Evolutionary conservation across 2,888 invertebrate genomes (phyloP), one percentile per base, ranked within the genome.

Genomic region (Caenorhabditis imperialis): DNA sequence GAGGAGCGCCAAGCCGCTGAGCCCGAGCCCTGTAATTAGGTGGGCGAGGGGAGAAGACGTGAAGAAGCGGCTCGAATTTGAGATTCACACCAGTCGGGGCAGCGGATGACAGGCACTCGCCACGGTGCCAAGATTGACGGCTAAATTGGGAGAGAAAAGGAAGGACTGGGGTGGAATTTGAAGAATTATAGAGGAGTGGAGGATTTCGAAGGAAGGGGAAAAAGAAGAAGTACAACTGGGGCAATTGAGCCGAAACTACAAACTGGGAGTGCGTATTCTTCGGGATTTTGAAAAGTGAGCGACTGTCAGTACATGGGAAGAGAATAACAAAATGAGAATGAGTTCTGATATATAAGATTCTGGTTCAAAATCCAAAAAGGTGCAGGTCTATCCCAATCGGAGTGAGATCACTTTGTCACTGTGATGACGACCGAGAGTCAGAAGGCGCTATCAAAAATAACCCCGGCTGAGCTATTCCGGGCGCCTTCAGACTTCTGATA

Each of bases 11-110:
- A 22, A 40, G 35, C 38, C 27, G 14, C n/a, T 12, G 38, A 55
- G 30, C 20, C 18, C 3, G 14, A 25, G 23, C 44, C 51, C 67
- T 71, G 71, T 62, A 71, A 71, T 71, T 71, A 71, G 71, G 70
- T 48, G 33, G 47, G 50, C 27, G 37, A 33, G 23, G 16, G 40
- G 18, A 50, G 20, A 20, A 30, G 22, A 18, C n/a, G 14, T 23
- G 25, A 12, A 6, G 47, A 23, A 6, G 5, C 16, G 18, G 16
- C 38, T 51, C 40, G 57, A 51, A 58, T 40, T 38, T 18, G 57
- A 42, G 37, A 18, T 38, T 6, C 20, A 16, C 16, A 5, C 25
- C 10, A n/a, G 33, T 16, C 25, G 30, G 27, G 4, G 10, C 18
- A 27, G 16, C 12, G 16, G 30, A 2, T 4, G 5, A 30, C 55